A percentile compares a stretch with the other conserved stretches of the same genome.
These are phyloP conservation scores for Plecotus auritus DNA, from an alignment of 2,113 vertebrate species.

Conservation along the genomic window DNA sequence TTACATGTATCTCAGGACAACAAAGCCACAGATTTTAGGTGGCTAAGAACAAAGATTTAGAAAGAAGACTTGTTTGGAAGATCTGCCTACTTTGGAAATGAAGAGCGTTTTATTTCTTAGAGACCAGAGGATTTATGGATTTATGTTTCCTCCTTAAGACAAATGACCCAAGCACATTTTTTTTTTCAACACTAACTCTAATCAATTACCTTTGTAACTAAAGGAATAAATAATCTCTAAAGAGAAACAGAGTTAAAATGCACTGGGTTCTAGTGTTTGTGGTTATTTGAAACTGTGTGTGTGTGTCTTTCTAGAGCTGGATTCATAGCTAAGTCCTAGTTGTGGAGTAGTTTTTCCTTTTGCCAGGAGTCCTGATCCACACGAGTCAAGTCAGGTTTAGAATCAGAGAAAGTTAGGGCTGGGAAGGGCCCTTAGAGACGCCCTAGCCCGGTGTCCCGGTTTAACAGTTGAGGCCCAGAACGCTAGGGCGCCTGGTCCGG, in stretches of 20 bases:
- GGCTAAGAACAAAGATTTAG: not conserved
- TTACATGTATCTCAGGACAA: not conserved
- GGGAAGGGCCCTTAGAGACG: not conserved
- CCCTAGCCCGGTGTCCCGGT: accelerated
- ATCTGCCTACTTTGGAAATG: constrained; percentile 21
- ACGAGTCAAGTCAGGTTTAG: not conserved
- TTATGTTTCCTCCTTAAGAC: constrained; percentile 41
- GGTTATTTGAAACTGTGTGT: not conserved
- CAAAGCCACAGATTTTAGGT: not conserved
- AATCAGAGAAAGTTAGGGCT: not conserved
- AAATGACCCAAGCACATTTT: not conserved
- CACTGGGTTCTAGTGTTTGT: not conserved
- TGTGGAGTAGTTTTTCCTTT: not conserved
- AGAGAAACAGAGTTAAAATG: not conserved
- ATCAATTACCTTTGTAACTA: constrained; percentile 24
- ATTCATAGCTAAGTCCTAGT: not conserved
- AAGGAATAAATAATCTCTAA: constrained; percentile 42
- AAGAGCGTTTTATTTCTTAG: constrained; percentile 38
- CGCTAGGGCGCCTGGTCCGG: not conserved
- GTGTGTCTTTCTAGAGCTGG: not conserved
- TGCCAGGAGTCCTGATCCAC: not conserved
- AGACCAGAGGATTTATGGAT: constrained; percentile 46
- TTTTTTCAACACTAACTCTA: not conserved
- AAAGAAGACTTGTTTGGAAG: constrained; percentile 4
- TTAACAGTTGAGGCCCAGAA: not conserved